phyloP scores from a whole-genome alignment of 2,888 invertebrate genomes.

The Cosmorhoe ocellata region DNA sequence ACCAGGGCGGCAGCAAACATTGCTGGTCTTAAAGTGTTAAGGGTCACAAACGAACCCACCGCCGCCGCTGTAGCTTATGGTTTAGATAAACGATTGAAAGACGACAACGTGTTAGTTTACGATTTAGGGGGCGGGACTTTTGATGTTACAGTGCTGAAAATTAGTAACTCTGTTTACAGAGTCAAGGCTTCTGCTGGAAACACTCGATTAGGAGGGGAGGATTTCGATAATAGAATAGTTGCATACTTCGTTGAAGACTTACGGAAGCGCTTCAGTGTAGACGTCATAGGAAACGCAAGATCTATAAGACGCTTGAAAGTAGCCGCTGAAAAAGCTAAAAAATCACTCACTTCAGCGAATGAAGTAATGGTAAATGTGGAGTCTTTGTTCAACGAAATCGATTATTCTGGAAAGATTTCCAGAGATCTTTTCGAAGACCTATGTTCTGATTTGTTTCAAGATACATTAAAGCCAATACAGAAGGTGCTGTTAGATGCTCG shows the following conservation, averaged over 20 bases:
- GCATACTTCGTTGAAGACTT: constrained; percentile 63
- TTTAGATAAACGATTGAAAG: constrained; percentile 43
- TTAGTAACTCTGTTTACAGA: constrained; percentile 52
- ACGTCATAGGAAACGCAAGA: constrained; percentile 44
- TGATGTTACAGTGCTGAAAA: constrained; percentile 59
- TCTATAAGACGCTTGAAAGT: constrained; percentile 52
- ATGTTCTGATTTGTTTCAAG: constrained; percentile 63
- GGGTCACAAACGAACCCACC: constrained; percentile 64
- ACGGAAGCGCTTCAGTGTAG: constrained; percentile 48
- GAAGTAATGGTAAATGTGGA: constrained; percentile 55
- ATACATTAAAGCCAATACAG: constrained; percentile 50
- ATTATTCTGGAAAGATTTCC: constrained; percentile 53
- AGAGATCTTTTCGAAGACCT: constrained; percentile 60
- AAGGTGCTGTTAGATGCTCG: constrained; percentile 53
- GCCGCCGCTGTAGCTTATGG: constrained; percentile 67
- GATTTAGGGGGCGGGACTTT: constrained; percentile 68
- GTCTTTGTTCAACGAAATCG: constrained; percentile 50
- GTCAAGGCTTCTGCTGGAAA: constrained; percentile 62
- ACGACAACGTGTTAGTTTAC: constrained; percentile 57
- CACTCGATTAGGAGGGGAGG: constrained; percentile 61
- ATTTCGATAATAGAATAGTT: constrained; percentile 65
- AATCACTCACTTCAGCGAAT: constrained; percentile 48
- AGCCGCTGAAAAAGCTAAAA: constrained; percentile 60
- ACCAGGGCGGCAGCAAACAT: constrained; percentile 56
- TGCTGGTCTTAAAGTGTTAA: constrained; percentile 60